Percentiles rank a stretch among this genome's conserved stretches.
Conservation (phyloP, 1,140 invertebrate genomes). For the Trichonephila inaurata region DNA sequence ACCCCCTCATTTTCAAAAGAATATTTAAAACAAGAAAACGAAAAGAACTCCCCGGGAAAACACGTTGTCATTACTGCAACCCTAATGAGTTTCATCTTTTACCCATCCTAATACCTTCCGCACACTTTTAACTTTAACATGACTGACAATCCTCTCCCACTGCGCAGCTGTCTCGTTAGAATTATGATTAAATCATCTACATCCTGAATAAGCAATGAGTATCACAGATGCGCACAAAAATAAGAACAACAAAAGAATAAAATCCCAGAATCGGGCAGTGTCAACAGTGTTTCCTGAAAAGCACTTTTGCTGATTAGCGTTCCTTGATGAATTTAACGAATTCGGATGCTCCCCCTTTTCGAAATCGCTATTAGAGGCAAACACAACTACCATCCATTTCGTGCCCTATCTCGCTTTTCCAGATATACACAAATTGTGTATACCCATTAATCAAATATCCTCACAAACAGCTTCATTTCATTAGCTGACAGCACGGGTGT, state of each 20-base stretch:
- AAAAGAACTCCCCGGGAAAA: not conserved
- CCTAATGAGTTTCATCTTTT: not conserved
- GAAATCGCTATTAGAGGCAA: conserved; percentile 19
- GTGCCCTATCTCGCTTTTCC: conserved; percentile 1
- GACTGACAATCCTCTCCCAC: not conserved
- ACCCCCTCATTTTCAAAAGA: not conserved
- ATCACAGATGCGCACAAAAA: not conserved
- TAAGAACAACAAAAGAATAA: not conserved
- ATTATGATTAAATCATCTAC: conserved; percentile 8
- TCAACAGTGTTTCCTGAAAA: conserved; percentile 35
- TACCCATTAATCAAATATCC: conserved; percentile 53
- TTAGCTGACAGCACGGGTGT: conserved; percentile 54
- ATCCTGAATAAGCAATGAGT: conserved; percentile 25
- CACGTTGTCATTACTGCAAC: not conserved
- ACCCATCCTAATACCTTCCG: not conserved
- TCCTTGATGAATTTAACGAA: conserved; percentile 40
- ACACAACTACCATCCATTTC: conserved; percentile 24
- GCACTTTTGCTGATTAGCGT: conserved; percentile 49
- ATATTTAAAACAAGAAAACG: not conserved
- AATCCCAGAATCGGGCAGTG: not conserved
- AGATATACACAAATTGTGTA: conserved; percentile 44
- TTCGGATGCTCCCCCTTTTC: not conserved
- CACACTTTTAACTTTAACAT: not conserved
- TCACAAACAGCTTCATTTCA: conserved; percentile 67
- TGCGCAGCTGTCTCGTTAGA: not conserved